Percentiles rank a stretch among this genome's conserved stretches.
phyloP scores from a whole-genome alignment of 2,113 vertebrate species.

The Pithys albifrons region DNA sequence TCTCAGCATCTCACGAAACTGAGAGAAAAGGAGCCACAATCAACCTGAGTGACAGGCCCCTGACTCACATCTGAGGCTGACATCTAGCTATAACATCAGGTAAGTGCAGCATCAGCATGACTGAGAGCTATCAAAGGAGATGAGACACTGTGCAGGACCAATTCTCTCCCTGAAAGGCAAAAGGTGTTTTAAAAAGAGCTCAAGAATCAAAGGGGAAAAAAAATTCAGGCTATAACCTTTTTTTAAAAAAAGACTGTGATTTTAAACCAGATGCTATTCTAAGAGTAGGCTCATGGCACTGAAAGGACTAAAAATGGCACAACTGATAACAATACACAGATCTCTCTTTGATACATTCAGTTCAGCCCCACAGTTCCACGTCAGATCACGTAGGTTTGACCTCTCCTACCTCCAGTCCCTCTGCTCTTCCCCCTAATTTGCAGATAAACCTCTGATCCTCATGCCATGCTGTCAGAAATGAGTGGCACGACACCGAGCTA shows the following conservation, averaged over 20 bases:
- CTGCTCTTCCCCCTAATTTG: neutral
- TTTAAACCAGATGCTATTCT: neutral
- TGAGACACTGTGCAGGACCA: neutral
- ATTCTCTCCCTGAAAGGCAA: neutral
- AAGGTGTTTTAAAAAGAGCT: neutral
- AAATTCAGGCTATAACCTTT: neutral
- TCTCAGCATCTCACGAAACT: accelerated
- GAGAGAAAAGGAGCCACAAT: neutral
- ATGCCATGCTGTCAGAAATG: neutral
- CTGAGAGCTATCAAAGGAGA: neutral
- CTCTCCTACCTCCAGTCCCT: neutral
- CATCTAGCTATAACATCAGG: constrained; percentile 59
- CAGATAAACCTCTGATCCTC: constrained; percentile 12
- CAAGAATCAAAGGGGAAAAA: neutral
- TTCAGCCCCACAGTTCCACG: neutral
- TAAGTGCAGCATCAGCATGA: constrained; percentile 8
- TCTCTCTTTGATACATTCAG: neutral
- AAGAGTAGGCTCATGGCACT: neutral
- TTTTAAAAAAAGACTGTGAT: neutral
- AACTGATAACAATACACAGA: neutral
- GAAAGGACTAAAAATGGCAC: neutral
- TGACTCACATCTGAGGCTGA: constrained; percentile 57
- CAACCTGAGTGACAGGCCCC: neutral
- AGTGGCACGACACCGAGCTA: neutral
- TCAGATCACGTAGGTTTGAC: neutral